Evolutionary conservation across 2,113 vertebrate genomes (phyloP), one percentile per base, ranked within the genome.

Genomic region (Amblyopsis rosae): DNA sequence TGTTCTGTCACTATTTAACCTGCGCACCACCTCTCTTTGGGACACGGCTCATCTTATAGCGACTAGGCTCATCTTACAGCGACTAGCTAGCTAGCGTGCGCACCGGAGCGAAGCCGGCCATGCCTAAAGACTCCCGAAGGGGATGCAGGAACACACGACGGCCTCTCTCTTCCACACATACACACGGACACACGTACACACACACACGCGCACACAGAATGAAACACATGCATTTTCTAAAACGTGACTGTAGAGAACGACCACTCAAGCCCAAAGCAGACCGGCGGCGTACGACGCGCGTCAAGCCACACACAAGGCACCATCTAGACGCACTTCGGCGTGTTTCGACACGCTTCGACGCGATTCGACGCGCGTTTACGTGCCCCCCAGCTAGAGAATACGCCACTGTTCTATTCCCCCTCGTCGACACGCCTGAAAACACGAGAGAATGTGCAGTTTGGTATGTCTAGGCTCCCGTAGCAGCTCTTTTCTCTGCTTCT

Each of bases 1-100:
- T 69, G 67, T 82, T 89, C 69, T 67, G 84, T 91, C 88, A 91
- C 83, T 84, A 88, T 90, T 88, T 82, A 77, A 72, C 63, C 62
- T 72, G 63, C 63, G 59, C 68, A 73, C 73, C 66, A 46, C 70
- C 81, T 56, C 68, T 59, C 74, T 73, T 48, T 11, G 16, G 9
- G 49, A 59, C 61, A 33, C 58, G 26, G 75, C 76, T 80, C 70
- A 65, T 75, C 76, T 80, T 83, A 70, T 82, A 65, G 56, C n/a
- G n/a, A n/a, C n/a, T n/a, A n/a, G 26, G 75, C 76, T 80, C 70
- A 65, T 75, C 76, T 80, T 83, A 70, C 83, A 65, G 56, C n/a
- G n/a, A n/a, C n/a, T 26, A 8, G 35, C 35, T 41, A 41, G 35
- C 35, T 41, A 65, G 65, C 63, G 69, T 9, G 63, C 47, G 67